Conservation (phyloP, 2,888 invertebrate species). For the Leptarthrus brevirostris region DNA sequence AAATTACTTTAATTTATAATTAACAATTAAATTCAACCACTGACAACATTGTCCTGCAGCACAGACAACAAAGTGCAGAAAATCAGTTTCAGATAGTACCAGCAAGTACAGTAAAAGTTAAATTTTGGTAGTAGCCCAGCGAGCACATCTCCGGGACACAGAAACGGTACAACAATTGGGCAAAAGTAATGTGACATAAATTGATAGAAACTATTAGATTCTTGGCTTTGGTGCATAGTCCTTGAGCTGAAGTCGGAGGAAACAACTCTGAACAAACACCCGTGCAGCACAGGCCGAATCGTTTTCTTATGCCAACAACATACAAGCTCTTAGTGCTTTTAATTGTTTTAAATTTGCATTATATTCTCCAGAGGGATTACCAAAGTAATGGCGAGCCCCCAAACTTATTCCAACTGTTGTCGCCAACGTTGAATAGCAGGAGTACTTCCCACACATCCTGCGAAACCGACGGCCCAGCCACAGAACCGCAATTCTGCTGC, state of each 20-base stretch:
- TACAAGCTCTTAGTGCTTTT: constrained; percentile 48
- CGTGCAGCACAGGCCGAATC: background rate
- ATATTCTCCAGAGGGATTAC: constrained; percentile 42
- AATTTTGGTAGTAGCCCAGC: too few relatives aligned
- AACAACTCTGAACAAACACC: background rate
- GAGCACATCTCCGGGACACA: too few relatives aligned
- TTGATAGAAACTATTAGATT: background rate
- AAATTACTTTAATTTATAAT: too few relatives aligned
- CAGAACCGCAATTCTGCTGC: constrained; percentile 11
- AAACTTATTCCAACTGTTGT: constrained; percentile 12
- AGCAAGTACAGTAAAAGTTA: too few relatives aligned
- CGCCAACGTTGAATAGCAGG: constrained; percentile 14
- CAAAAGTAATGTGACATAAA: constrained; percentile 44
- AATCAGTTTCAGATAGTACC: too few relatives aligned
- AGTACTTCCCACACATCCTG: background rate
- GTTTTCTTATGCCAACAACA: constrained; percentile 19
- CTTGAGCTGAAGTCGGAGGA: background rate
- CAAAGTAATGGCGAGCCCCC: constrained; percentile 26
- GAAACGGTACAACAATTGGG: constrained; percentile 16
- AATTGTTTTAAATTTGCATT: constrained; percentile 53
- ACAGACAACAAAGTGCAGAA: too few relatives aligned
- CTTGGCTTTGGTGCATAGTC: background rate
- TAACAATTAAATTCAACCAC: too few relatives aligned
- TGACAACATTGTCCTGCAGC: too few relatives aligned
- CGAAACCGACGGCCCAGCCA: background rate